phyloP scores from a whole-genome alignment of 2,797 vertebrate species.

The Neoniphon sammara region DNA sequence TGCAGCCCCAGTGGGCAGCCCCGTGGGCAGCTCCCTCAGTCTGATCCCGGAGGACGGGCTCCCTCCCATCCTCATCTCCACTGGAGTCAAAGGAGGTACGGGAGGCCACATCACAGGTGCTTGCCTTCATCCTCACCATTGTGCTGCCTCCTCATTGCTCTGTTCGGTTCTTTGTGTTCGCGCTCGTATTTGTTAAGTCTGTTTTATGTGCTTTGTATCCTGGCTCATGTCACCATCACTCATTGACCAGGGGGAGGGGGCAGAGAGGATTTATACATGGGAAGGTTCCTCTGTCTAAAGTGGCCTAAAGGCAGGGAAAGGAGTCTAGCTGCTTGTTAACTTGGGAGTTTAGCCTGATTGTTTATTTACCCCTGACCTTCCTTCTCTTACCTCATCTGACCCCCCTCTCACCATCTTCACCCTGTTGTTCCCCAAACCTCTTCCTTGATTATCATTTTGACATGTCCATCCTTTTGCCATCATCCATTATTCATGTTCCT shows the following conservation, averaged over 20 bases:
- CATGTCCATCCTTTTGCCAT: conserved; percentile 25
- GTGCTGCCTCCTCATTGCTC: conserved; percentile 72
- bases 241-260: conserved; percentile 33
- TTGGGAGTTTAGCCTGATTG: conserved; percentile 2
- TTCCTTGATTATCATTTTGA: conserved; percentile 10
- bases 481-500: not conserved
- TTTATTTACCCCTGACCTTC: not conserved
- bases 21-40: conserved; percentile 95
- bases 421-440: not conserved
- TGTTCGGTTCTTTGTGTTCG: conserved; percentile 55
- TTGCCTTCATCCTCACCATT: conserved; percentile 83
- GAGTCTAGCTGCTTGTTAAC: not conserved
- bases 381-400: conserved; percentile 19
- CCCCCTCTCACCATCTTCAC: conserved; percentile 37
- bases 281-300: not conserved
- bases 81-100: conserved; percentile 99
- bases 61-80: conserved; percentile 99
- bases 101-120: conserved; percentile 87
- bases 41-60: conserved; percentile 98
- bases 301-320: no score
- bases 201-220: conserved; percentile 41
- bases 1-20: conserved; percentile 88
- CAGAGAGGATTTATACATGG: not conserved
- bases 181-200: conserved; percentile 14
- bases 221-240: conserved; percentile 57